Base-by-base conservation (phyloP, 2,888 invertebrate genomes). In the Prosopocoilus inquinatus region DNA sequence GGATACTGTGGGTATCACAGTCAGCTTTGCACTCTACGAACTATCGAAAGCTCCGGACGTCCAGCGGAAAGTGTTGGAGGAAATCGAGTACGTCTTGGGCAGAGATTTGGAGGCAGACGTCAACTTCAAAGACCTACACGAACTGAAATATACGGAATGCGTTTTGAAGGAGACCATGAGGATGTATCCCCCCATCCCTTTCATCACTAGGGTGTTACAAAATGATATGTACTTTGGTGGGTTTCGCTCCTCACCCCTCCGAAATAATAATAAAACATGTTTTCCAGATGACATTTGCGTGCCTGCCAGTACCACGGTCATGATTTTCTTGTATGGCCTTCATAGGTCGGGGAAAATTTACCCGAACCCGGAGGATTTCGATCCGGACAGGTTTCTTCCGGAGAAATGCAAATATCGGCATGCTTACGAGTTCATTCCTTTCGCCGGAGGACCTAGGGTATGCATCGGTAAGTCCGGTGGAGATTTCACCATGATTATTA, bases 91-190 rank as follows among this genome's bases (percentile, higher is more conserved):
- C 13, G 16, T 60, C n/a, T 28, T 62, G 7, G 20, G 20, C 20
- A 28, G 5, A 28, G 20, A 28, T 28, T 55, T 45, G 9, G n/a
- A 9, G 1, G 53, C 59, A 28, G 34, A 20, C 12, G 15, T 36
- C 3, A 43, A 32, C 9, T 35, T 51, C 9, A 33, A 61, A 50
- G 33, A 57, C 9, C 33, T 64, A 2, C 51, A 59, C 39, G 49
- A 59, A 32, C 48, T 61, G 46, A 57, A 58, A 53, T 65, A 64
- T 54, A 20, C 64, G 2, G 60, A 63, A 35, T 48, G 52, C 49
- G 61, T 65, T 2, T 39, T 65, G 15, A 65, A 63, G 46, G 65
- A 65, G 59, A 43, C 49, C 2, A 35, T 60, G 38, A 47, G 65
- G 11, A 5, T 62, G 7, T 53, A 62, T 32, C 55, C 64, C 11